These are phyloP conservation scores for Chamaea fasciata DNA, from an alignment of 2,113 vertebrate genomes.

Conservation along the genomic window DNA sequence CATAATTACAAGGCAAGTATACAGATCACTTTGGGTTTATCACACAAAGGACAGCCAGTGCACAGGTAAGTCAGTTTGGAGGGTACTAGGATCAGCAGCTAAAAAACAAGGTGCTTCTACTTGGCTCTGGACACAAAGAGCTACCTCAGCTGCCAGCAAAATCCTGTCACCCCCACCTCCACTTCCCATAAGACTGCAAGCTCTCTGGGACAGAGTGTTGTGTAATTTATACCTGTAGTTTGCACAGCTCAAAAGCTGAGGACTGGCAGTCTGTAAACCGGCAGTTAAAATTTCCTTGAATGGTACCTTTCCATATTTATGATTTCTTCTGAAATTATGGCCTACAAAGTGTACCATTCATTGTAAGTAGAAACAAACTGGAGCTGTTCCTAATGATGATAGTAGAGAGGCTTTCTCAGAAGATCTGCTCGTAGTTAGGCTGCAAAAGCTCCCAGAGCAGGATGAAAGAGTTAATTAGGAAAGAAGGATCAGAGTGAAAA, in stretches of 20 bases:
- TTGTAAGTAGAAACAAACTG: not conserved
- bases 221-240: not conserved
- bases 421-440: not conserved
- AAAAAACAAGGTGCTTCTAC: not conserved
- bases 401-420: not conserved
- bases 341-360: not conserved
- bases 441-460: not conserved
- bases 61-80: not conserved
- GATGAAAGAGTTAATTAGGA: conserved; percentile 21
- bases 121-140: not conserved
- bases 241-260: not conserved
- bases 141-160: not conserved
- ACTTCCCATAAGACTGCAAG: not conserved
- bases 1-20: not conserved
- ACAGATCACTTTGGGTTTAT: not conserved
- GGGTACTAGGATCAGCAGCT: not conserved
- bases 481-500: not conserved
- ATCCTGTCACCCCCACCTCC: rapidly evolving
- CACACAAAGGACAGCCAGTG: not conserved
- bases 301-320: not conserved
- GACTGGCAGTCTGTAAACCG: not conserved
- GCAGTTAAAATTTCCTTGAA: not conserved
- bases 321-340: not conserved
- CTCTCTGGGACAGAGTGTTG: not conserved
- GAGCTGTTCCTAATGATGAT: not conserved